phyloP scores from a whole-genome alignment of 2,113 vertebrate genomes.

The Pteruthius melanotis region DNA sequence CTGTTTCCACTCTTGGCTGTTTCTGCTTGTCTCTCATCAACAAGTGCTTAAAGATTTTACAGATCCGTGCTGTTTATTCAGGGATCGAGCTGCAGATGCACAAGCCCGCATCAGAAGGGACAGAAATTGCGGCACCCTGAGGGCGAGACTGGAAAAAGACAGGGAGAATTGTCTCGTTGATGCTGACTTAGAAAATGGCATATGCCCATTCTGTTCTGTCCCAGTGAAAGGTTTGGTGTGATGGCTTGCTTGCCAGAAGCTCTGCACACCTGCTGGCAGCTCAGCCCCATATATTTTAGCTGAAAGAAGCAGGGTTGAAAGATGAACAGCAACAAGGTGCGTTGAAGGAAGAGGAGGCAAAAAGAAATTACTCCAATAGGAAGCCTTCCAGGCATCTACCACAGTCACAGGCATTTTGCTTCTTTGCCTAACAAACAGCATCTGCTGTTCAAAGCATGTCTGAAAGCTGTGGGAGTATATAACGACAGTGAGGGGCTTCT shows the following conservation, averaged over 20 bases:
- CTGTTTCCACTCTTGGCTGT: not conserved
- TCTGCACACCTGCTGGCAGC: not conserved
- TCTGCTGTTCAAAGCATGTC: not conserved
- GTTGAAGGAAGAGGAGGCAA: not conserved
- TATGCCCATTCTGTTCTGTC: not conserved
- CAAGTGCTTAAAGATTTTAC: not conserved
- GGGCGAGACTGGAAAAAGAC: not conserved
- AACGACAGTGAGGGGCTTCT: conserved; percentile 15
- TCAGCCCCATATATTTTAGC: not conserved
- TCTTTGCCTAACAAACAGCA: not conserved
- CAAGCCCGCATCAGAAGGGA: not conserved
- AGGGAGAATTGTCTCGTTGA: not conserved
- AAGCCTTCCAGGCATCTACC: not conserved
- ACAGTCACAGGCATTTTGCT: not conserved
- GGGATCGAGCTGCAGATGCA: not conserved
- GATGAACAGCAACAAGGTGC: not conserved
- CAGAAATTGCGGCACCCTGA: not conserved
- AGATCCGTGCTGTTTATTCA: not conserved
- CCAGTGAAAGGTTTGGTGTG: not conserved
- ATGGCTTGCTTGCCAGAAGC: not conserved
- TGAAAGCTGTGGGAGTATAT: not conserved
- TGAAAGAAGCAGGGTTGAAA: not conserved
- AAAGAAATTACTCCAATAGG: not conserved
- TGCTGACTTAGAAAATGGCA: not conserved
- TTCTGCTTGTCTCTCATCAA: not conserved